phyloP scores from a whole-genome alignment of 2,113 vertebrate species.

The Indri indri region DNA sequence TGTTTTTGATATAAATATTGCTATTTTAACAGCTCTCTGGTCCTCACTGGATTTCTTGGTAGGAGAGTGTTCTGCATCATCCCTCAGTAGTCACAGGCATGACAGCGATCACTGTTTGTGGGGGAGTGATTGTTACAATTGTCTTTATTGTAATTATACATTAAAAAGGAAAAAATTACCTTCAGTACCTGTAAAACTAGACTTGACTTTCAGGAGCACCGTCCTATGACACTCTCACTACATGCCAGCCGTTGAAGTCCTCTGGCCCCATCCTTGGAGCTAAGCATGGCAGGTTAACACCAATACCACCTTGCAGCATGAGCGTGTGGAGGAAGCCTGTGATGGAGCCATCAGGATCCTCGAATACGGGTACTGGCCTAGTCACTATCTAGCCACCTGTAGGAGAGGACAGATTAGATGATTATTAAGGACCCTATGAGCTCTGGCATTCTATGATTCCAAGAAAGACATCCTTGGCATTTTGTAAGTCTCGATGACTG shows the following conservation, averaged over 20 bases:
- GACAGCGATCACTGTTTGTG: neutral
- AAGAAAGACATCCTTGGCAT: conserved; percentile 24
- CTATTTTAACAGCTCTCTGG: neutral
- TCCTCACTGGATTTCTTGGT: neutral
- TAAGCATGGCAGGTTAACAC: neutral
- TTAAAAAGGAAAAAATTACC: neutral
- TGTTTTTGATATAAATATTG: neutral
- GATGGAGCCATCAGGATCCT: neutral
- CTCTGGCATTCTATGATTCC: neutral
- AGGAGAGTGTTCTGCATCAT: neutral
- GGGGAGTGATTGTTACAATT: neutral
- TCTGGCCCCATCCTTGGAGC: neutral
- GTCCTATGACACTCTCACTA: neutral
- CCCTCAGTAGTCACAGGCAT: neutral
- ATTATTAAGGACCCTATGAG: neutral
- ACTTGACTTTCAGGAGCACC: neutral
- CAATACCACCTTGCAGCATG: neutral
- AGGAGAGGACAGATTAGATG: neutral
- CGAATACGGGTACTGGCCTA: neutral
- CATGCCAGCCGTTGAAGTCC: neutral
- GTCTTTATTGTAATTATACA: neutral
- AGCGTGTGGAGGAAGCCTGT: neutral
- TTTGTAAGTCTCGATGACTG: neutral
- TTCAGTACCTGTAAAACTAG: neutral
- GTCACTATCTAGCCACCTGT: neutral